A percentile compares a stretch with the other conserved stretches of the same genome.
These are phyloP conservation scores for Nasonia longicornis DNA, from an alignment of 1,140 invertebrate genomes.

Conservation along the genomic window DNA sequence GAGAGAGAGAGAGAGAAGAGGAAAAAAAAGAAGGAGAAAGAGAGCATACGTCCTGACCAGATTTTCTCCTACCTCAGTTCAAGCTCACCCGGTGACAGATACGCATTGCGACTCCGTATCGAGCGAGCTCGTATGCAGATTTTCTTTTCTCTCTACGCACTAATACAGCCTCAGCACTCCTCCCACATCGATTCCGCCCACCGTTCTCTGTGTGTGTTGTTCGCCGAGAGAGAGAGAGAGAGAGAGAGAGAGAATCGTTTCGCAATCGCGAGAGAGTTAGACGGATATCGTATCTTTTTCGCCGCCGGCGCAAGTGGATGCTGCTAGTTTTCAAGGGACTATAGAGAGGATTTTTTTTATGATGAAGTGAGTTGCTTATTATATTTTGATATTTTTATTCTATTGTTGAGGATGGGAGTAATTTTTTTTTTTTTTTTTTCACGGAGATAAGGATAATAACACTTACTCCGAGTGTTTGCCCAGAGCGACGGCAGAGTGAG, in stretches of 20 bases:
- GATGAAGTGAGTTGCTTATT: background rate
- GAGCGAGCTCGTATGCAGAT: background rate
- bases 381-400: no score
- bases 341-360: no score
- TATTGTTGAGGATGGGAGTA: no score
- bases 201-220: background rate
- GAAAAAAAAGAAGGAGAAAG: conserved; percentile 36
- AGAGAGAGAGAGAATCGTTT: background rate
- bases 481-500: background rate
- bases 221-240: background rate
- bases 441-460: no score
- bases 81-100: conserved; percentile 58
- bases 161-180: background rate
- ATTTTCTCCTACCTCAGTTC: conserved; percentile 51
- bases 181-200: background rate
- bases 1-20: background rate
- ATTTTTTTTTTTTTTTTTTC: no score
- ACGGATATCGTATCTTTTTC: no score
- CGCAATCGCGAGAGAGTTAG: background rate
- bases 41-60: conserved; percentile 54
- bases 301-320: no score
- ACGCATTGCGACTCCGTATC: conserved; percentile 44
- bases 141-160: conserved; percentile 32
- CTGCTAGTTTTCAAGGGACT: no score
- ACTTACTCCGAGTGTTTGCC: no score